phyloP scores from a whole-genome alignment of 2,797 vertebrate genomes.

The Pipistrellus kuhlii region DNA sequence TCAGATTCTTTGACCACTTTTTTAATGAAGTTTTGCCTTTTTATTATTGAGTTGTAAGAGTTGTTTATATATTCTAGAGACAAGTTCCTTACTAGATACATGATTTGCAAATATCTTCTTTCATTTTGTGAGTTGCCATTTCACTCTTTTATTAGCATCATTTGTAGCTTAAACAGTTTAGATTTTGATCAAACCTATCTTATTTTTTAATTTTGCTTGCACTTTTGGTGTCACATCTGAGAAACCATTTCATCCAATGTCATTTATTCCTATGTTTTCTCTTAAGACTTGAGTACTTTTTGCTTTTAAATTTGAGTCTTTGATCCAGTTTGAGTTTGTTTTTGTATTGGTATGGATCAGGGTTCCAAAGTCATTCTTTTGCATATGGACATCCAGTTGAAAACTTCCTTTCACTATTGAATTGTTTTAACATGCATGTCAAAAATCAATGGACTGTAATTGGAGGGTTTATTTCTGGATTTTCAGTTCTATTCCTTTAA shows the following conservation, averaged over 20 bases:
- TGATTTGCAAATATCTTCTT: too few species aligned
- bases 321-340: neutral
- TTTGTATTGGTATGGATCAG: neutral
- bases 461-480: neutral
- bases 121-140: neutral
- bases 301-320: neutral
- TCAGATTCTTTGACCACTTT: neutral
- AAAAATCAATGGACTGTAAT: neutral
- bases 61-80: too few species aligned
- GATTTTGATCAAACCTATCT: neutral
- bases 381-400: neutral
- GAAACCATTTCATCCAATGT: neutral
- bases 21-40: neutral
- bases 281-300: neutral
- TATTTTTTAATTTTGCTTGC: neutral
- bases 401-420: neutral
- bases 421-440: neutral
- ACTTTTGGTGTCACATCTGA: neutral
- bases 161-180: conserved; percentile 3
- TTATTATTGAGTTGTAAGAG: neutral
- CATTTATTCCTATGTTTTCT: neutral
- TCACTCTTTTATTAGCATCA: neutral
- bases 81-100: too few species aligned
- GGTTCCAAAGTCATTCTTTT: neutral
- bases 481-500: neutral